phyloP scores from a whole-genome alignment of 2,797 vertebrate species.

The Liasis olivaceus region DNA sequence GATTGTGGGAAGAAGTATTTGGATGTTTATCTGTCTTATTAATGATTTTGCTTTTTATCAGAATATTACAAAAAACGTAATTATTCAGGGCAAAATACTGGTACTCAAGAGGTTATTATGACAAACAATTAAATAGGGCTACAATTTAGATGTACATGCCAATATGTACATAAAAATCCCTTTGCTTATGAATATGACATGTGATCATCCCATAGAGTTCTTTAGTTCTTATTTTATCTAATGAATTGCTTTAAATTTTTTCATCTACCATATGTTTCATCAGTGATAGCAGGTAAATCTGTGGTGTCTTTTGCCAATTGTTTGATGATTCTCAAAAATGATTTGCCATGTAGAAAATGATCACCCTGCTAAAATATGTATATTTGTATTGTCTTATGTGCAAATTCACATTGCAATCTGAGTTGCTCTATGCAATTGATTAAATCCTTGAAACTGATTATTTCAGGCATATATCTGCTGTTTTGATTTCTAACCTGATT shows the following conservation, averaged over 20 bases:
- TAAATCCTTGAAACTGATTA: not conserved
- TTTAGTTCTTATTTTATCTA: not conserved
- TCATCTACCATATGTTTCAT: not conserved
- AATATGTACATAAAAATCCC: not conserved
- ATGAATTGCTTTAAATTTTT: not conserved
- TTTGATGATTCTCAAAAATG: not conserved
- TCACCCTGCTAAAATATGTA: not conserved
- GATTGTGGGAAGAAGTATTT: too few species aligned
- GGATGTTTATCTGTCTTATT: too few species aligned
- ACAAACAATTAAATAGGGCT: not conserved
- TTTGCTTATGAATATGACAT: not conserved
- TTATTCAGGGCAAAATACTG: too few species aligned
- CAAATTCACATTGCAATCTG: not conserved
- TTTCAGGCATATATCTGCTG: not conserved
- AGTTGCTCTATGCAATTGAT: not conserved
- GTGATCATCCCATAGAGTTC: not conserved
- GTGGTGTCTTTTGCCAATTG: not conserved
- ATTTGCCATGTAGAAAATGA: not conserved
- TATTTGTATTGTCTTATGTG: not conserved
- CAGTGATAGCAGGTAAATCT: not conserved
- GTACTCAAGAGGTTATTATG: too few species aligned
- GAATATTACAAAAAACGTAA: too few species aligned
- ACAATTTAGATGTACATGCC: not conserved
- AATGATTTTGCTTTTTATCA: too few species aligned
- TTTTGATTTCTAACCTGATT: not conserved